Evolutionary conservation across 1,140 invertebrate genomes (phyloP).

Genomic region (Luehdorfia chinensis): DNA sequence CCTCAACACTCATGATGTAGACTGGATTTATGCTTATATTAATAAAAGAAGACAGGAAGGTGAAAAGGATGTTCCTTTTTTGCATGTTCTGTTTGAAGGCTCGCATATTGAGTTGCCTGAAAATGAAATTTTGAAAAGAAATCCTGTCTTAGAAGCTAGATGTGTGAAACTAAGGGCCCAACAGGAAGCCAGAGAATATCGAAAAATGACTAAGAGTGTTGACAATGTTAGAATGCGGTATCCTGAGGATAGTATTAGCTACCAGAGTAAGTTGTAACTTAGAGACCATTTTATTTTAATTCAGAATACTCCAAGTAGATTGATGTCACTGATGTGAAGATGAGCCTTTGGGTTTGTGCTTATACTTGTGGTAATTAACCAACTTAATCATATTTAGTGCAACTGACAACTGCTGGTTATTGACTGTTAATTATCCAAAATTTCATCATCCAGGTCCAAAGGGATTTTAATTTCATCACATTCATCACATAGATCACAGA

Average conservation of each 20-base stretch:
- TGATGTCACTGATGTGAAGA: too few species aligned
- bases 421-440: too few species aligned
- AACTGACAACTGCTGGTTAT: too few species aligned
- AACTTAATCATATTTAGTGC: too few species aligned
- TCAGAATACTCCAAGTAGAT: too few species aligned
- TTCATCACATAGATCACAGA: too few species aligned
- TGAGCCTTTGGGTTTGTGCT: too few species aligned
- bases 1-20: conserved; percentile 75
- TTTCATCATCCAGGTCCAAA: too few species aligned
- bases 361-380: too few species aligned
- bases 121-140: conserved; percentile 83
- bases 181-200: conserved; percentile 86
- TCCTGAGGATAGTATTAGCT: conserved; percentile 87
- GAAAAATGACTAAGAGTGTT: conserved; percentile 89
- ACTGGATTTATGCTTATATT: conserved; percentile 79
- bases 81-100: conserved; percentile 83
- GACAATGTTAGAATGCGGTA: conserved; percentile 79
- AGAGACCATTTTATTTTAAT: too few species aligned
- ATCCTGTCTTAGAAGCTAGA: conserved; percentile 87
- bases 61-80: conserved; percentile 73
- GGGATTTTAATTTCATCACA: too few species aligned
- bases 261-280: conserved; percentile 85
- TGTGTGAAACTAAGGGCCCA: conserved; percentile 84
- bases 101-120: conserved; percentile 82
- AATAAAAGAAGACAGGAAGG: conserved; percentile 62